phyloP scores from a whole-genome alignment of 2,797 vertebrate species.

The Tachyglossus aculeatus region DNA sequence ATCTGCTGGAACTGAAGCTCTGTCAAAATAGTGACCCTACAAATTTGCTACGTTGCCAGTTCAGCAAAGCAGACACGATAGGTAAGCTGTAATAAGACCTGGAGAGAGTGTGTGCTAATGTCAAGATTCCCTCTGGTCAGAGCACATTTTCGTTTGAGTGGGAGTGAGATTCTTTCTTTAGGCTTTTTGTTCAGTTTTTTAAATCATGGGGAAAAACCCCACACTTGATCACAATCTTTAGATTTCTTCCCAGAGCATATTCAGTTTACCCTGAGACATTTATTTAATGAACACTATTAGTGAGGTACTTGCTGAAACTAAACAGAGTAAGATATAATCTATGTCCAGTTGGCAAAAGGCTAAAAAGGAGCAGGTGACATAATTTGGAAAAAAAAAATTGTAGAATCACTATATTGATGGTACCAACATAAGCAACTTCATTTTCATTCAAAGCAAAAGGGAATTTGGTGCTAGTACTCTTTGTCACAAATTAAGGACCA shows the following conservation, averaged over 20 bases:
- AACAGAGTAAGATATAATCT: too few relatives aligned
- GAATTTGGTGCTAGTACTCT: too few relatives aligned
- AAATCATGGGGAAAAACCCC: too few relatives aligned
- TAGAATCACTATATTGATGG: too few relatives aligned
- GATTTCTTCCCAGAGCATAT: neutral
- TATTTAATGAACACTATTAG: neutral
- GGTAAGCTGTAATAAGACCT: conserved; percentile 76
- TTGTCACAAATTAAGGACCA: too few relatives aligned
- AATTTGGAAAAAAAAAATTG: too few relatives aligned
- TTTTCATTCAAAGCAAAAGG: too few relatives aligned
- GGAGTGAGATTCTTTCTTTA: neutral
- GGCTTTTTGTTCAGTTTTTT: neutral
- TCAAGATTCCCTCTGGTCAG: neutral
- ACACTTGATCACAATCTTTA: too few relatives aligned
- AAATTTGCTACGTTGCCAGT: conserved; percentile 88
- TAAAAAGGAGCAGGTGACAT: neutral
- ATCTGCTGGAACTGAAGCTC: conserved; percentile 93
- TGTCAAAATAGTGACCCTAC: conserved; percentile 91
- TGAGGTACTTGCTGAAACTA: neutral
- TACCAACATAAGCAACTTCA: too few relatives aligned
- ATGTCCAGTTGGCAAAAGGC: neutral
- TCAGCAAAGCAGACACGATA: conserved; percentile 96
- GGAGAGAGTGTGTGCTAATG: neutral
- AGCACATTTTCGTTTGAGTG: neutral
- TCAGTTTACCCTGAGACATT: neutral